Base-by-base conservation (phyloP, 2,113 vertebrate species). In the Grantiella picta region DNA sequence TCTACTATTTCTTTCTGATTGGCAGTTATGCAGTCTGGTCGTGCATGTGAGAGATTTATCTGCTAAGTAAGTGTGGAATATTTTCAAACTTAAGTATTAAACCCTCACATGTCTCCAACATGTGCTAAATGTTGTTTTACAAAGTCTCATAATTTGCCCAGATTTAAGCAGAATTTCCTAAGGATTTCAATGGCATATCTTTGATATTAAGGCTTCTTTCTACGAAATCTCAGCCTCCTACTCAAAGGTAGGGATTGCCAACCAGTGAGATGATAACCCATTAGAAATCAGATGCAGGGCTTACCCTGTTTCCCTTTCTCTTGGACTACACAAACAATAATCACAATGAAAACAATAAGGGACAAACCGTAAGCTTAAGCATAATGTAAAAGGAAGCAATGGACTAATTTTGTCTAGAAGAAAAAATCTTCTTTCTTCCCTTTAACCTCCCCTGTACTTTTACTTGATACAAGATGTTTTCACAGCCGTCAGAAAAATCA, bases 401-500 rank as follows among this genome's bases (percentile, higher is more conserved):
- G 29, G 38, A 63, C 31, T 90, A 3, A 47, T 86, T 92, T 94
- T 90, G 38, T 93, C 59, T 86, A 52, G 40, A 72, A 85, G 87
- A 85, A 87, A 61, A 92, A 96, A 94, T 45, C 45, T 44, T 61
- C 68, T 88, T 94, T 80, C 68, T 96, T 81, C 28, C 44, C 38
- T 35, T 27, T 47, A 86, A 77, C 38, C 35, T 83, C 16, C 52
- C 8, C 47, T 86, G 45, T 90, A 71, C 38, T 89, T 92, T 59
- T 63, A 59, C 72, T 83, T 90, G 31, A 75, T 81, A 59, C 21
- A 86, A 79, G 81, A 94, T 78, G 44, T 83, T 94, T 97, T 90
- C 94, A 84, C 83, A 90, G 86, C 82, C 91, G 84, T 94, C 91
- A 95, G 68, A 84, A 93, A 90, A 92, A 86, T 89, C 89, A 95